phyloP scores from a whole-genome alignment of 1,140 invertebrate genomes.

The Callitettix versicolor region DNA sequence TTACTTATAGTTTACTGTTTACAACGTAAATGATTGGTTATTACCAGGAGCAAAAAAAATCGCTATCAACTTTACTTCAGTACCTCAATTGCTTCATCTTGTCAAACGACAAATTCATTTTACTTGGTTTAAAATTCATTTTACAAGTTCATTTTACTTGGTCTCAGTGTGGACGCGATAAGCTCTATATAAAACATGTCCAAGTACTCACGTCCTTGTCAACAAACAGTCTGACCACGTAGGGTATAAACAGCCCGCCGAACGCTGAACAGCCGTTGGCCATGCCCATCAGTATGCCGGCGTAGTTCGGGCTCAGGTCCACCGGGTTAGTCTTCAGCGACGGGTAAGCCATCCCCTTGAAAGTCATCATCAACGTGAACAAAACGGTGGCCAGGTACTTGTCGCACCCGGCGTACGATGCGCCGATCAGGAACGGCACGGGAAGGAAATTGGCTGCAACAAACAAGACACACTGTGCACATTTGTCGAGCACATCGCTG shows the following conservation, averaged over 20 bases:
- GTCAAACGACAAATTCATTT: neutral
- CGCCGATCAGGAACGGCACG: conserved; percentile 1
- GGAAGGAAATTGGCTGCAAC: conserved; percentile 4
- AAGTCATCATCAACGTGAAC: conserved; percentile 25
- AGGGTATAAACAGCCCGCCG: conserved; percentile 41
- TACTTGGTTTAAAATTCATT: neutral
- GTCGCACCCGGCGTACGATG: conserved; percentile 26
- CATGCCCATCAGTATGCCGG: conserved; percentile 57
- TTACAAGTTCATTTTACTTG: neutral
- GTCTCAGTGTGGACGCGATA: neutral
- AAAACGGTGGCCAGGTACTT: conserved; percentile 21
- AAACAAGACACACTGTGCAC: neutral
- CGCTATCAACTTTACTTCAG: too few relatives aligned
- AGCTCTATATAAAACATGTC: neutral
- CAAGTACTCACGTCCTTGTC: neutral
- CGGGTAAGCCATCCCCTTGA: conserved; percentile 23
- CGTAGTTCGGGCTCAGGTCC: conserved; percentile 64
- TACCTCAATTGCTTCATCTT: too few relatives aligned
- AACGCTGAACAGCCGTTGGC: conserved; percentile 58
- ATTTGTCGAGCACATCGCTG: neutral
- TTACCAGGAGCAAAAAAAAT: neutral
- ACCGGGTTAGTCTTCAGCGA: conserved; percentile 36
- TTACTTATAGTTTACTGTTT: too few relatives aligned
- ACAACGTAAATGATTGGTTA: too few relatives aligned
- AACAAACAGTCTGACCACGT: neutral